Evolutionary conservation across 2,888 invertebrate genomes (phyloP).

Genomic region (Lithophane semibrunnea): DNA sequence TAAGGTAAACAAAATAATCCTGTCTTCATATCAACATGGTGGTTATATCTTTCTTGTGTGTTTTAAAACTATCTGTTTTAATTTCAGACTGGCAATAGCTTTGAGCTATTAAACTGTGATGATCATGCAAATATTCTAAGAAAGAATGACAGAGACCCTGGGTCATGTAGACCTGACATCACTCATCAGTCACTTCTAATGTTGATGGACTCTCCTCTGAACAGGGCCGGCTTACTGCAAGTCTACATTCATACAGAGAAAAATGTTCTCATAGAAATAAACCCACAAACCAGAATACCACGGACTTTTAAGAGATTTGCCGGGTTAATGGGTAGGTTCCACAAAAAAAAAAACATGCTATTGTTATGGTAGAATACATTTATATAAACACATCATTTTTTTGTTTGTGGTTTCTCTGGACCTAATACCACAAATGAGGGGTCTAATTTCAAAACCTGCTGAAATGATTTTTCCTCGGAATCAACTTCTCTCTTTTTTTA

Average conservation of each 20-base stretch:
- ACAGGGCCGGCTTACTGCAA: constrained; percentile 98
- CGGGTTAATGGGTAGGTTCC: constrained; percentile 96
- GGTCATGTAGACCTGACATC: constrained; percentile 98
- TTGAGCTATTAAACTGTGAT: constrained; percentile 98
- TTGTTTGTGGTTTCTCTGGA: background rate
- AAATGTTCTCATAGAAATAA: constrained; percentile 98
- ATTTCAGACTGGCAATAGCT: constrained; percentile 95
- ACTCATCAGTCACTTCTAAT: constrained; percentile 99
- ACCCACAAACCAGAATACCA: constrained; percentile 99
- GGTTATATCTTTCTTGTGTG: background rate
- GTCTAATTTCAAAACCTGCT: background rate
- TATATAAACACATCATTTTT: background rate
- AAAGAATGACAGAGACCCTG: constrained; percentile 96
- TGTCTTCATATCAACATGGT: background rate
- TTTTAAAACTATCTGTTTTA: constrained; percentile 24
- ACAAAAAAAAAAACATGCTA: background rate
- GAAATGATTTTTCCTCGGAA: background rate
- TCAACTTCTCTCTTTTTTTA: background rate
- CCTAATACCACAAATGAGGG: background rate
- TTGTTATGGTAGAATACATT: background rate
- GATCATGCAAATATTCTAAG: constrained; percentile 96
- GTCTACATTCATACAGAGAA: constrained; percentile 97
- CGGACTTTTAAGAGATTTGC: constrained; percentile 99
- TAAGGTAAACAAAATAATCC: constrained; percentile 91
- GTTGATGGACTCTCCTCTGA: constrained; percentile 99